Conservation (phyloP, 2,888 invertebrate species). For the Eledona agricola region DNA sequence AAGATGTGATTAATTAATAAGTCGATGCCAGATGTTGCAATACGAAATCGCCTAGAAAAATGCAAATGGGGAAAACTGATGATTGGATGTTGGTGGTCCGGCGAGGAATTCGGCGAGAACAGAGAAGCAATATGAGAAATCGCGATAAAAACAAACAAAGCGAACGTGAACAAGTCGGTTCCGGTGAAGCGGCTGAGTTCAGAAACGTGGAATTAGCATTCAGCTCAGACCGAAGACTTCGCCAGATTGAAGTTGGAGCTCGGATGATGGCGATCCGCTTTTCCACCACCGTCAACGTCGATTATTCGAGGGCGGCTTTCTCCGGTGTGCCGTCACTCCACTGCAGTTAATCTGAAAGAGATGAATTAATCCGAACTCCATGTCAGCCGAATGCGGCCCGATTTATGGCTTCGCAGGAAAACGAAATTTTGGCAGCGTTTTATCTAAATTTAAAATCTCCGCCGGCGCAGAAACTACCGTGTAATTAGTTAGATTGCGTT, state of each 20-base stretch:
- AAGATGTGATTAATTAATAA: too few species aligned
- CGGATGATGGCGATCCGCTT: slow-evolving; percentile 47
- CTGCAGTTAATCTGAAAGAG: slow-evolving; percentile 63
- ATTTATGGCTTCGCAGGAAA: slow-evolving; percentile 61
- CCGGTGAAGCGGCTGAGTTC: slow-evolving; percentile 55
- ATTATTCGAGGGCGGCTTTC: slow-evolving; percentile 26
- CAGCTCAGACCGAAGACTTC: slow-evolving; percentile 54
- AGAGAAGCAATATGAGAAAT: slow-evolving; percentile 36
- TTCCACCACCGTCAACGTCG: slow-evolving; percentile 46
- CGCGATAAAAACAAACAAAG: slow-evolving; percentile 41
- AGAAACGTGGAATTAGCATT: slow-evolving; percentile 58
- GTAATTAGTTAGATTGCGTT: slow-evolving; percentile 62
- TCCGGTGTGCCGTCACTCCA: slow-evolving; percentile 56
- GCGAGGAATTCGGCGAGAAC: slow-evolving; percentile 5
- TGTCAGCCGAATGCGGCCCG: slow-evolving; percentile 60
- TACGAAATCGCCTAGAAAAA: too few species aligned
- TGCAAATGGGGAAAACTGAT: too few species aligned
- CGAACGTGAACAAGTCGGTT: slow-evolving; percentile 45
- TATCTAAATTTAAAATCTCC: slow-evolving; percentile 64
- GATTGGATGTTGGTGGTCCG: too few species aligned
- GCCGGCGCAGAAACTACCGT: slow-evolving; percentile 57
- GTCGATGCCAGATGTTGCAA: too few species aligned
- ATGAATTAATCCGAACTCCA: slow-evolving; percentile 63
- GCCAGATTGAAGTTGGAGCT: slow-evolving; percentile 57
- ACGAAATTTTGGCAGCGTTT: slow-evolving; percentile 64